Conservation (phyloP, 1,140 invertebrate species). For the Drosophila azteca region DNA sequence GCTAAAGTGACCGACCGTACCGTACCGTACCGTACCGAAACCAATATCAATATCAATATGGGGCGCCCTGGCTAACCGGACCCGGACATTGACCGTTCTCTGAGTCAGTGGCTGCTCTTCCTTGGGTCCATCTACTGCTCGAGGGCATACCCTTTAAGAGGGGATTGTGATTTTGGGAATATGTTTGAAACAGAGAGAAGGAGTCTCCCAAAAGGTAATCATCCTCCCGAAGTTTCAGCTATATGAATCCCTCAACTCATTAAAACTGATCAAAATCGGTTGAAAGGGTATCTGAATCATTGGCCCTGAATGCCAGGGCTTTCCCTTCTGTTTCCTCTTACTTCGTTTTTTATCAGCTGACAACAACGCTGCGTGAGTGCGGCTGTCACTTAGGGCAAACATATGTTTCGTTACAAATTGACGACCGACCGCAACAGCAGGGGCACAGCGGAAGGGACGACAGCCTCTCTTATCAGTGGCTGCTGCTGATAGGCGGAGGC, state of each 20-base stretch:
- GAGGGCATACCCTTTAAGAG: background rate
- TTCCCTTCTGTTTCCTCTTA: background rate
- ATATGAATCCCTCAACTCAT: too few relatives aligned
- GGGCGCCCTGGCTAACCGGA: conserved; percentile 2
- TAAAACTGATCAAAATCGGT: too few relatives aligned
- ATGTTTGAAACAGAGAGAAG: too few relatives aligned
- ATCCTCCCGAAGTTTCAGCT: too few relatives aligned
- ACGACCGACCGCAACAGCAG: conserved; percentile 63
- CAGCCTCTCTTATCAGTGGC: conserved; percentile 60
- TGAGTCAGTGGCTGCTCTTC: conserved; percentile 31
- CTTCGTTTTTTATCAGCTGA: conserved; percentile 55
- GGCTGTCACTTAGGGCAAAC: conserved; percentile 76
- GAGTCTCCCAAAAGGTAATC: too few relatives aligned
- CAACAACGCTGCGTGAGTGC: conserved; percentile 63
- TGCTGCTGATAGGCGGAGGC: conserved; percentile 43
- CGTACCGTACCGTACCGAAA: conserved; percentile 2
- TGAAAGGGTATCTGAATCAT: too few relatives aligned
- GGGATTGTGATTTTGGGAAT: too few relatives aligned
- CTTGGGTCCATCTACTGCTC: background rate
- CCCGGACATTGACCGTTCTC: conserved; percentile 64
- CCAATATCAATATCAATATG: conserved; percentile 15
- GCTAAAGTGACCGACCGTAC: conserved; percentile 26
- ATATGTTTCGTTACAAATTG: conserved; percentile 80
- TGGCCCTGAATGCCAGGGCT: too few relatives aligned
- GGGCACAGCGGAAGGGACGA: too few relatives aligned